A percentile compares a stretch with the other conserved stretches of the same genome.
These are phyloP conservation scores for Platalea minor DNA, from an alignment of 2,797 vertebrate species.

Conservation along the genomic window DNA sequence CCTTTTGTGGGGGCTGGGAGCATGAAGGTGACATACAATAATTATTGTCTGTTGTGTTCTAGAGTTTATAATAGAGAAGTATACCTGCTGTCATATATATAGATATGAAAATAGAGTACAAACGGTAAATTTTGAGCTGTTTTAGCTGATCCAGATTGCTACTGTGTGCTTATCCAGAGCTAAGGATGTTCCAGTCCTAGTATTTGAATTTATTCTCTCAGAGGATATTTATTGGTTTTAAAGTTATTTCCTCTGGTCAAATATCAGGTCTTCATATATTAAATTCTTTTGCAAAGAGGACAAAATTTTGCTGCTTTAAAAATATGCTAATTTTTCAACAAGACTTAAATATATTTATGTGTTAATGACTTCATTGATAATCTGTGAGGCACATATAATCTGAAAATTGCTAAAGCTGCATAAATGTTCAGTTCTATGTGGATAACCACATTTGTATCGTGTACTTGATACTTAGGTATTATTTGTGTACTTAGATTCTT, in stretches of 20 bases:
- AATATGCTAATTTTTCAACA: background rate
- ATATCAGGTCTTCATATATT: background rate
- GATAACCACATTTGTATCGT: background rate
- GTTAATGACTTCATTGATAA: background rate
- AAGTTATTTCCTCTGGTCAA: background rate
- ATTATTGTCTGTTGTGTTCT: background rate
- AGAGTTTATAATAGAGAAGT: background rate
- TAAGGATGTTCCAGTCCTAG: background rate
- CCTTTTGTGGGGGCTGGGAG: background rate
- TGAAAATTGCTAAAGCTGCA: background rate
- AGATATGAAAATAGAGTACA: background rate
- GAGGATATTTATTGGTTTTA: background rate
- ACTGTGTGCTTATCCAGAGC: background rate
- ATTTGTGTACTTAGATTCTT: background rate
- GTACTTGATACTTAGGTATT: fast-evolving
- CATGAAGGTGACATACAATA: background rate
- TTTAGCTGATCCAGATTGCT: background rate
- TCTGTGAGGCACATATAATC: background rate
- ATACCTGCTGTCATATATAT: background rate
- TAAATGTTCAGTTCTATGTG: background rate
- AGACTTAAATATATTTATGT: background rate
- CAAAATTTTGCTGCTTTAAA: background rate
- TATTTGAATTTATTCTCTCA: background rate
- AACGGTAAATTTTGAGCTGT: background rate
- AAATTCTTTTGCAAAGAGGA: background rate